These are phyloP conservation scores for Cephus spinipes DNA, from an alignment of 2,888 invertebrate genomes.

Conservation along the genomic window DNA sequence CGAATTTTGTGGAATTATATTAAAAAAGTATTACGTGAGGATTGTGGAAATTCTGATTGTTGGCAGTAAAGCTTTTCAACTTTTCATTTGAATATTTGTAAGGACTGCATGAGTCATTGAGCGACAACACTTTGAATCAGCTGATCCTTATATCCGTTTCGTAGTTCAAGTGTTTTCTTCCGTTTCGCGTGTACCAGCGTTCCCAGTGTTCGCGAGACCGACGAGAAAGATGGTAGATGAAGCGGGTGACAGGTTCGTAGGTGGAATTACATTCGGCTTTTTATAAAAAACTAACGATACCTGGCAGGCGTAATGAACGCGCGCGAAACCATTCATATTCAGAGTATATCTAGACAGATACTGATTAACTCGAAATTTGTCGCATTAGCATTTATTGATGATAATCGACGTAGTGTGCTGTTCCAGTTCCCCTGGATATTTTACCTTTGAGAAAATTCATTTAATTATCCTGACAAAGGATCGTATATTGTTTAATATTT, in stretches of 20 bases:
- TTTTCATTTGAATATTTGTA: slow-evolving; percentile 1
- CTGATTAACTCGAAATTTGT: not conserved
- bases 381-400: not conserved
- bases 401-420: not conserved
- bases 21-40: not conserved
- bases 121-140: slow-evolving; percentile 37
- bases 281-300: not conserved
- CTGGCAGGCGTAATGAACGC: not conserved
- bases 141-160: slow-evolving; percentile 57
- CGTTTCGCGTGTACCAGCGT: slow-evolving; percentile 39
- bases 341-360: not conserved
- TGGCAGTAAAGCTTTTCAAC: not conserved
- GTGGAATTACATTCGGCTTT: slow-evolving; percentile 9
- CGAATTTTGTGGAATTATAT: not conserved
- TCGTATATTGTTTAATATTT: not conserved
- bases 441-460: not conserved
- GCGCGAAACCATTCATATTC: not conserved
- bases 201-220: slow-evolving; percentile 36
- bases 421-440: not conserved
- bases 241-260: slow-evolving; percentile 65
- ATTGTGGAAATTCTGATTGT: not conserved
- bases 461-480: not conserved
- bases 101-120: not conserved
- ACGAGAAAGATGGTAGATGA: slow-evolving; percentile 60
- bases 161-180: slow-evolving; percentile 40